A percentile compares a stretch with the other conserved stretches of the same genome.
Conservation (phyloP, 2,797 vertebrate genomes). For the Coregonus sp. region DNA sequence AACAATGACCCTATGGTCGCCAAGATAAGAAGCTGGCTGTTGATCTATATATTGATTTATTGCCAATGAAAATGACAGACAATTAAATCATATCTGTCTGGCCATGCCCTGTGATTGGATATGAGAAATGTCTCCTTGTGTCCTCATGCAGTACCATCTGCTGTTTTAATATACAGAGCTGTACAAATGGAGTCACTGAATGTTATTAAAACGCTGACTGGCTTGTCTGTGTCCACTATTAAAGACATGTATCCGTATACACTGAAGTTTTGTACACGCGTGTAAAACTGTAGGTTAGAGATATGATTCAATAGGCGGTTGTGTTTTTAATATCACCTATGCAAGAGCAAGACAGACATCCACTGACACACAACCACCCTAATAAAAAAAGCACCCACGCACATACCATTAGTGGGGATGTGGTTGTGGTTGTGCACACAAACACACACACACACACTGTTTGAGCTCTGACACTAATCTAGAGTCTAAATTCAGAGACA, state of each 20-base stretch:
- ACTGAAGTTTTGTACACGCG: no score
- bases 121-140: neutral
- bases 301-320: neutral
- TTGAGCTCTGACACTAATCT: no score
- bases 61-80: no score
- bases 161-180: no score
- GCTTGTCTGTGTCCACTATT: constrained; percentile 23
- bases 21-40: no score
- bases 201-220: constrained; percentile 21
- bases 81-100: constrained; percentile 3
- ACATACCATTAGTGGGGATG: neutral
- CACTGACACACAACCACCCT: neutral
- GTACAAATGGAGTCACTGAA: neutral
- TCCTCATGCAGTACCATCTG: no score
- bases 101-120: constrained; percentile 17
- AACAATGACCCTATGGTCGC: neutral
- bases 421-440: no score
- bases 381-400: neutral
- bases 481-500: constrained; percentile 35
- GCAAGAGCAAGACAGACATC: neutral
- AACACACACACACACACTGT: constrained; percentile 14
- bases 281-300: constrained; percentile 13
- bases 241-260: no score
- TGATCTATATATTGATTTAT: no score
- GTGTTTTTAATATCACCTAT: neutral